phyloP scores from a whole-genome alignment of 1,140 invertebrate species.

The Latrodectus geometricus region DNA sequence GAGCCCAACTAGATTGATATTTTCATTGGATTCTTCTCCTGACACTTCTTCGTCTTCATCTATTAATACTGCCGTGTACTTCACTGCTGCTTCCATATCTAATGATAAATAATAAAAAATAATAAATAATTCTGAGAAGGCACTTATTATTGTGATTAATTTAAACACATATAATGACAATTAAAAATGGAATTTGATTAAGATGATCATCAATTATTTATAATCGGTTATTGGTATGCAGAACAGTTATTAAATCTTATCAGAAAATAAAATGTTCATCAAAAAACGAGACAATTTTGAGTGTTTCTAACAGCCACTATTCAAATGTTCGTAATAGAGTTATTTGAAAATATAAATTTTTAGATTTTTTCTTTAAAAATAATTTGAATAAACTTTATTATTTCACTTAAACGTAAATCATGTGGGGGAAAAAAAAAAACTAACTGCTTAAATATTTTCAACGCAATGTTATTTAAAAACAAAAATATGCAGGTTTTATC shows the following conservation, averaged over 20 bases:
- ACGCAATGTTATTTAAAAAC: too few relatives aligned
- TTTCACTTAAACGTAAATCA: too few relatives aligned
- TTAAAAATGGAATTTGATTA: neutral
- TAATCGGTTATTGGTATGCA: neutral
- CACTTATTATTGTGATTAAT: neutral
- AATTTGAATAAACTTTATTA: too few relatives aligned
- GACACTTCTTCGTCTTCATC: slow-evolving; percentile 29
- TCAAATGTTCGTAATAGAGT: too few relatives aligned
- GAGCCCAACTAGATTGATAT: slow-evolving; percentile 5
- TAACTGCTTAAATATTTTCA: too few relatives aligned
- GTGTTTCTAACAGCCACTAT: too few relatives aligned
- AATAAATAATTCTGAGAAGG: neutral
- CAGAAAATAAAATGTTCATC: neutral
- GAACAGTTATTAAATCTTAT: neutral
- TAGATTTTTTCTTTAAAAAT: too few relatives aligned
- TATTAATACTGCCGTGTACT: slow-evolving; percentile 37
- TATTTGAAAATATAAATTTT: too few relatives aligned
- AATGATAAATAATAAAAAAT: neutral
- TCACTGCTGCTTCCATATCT: neutral
- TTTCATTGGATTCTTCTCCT: slow-evolving; percentile 16
- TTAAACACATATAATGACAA: neutral
- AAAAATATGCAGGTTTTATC: too few relatives aligned
- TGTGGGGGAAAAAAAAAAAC: too few relatives aligned
- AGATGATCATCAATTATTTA: neutral
- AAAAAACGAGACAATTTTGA: too few relatives aligned